These are phyloP conservation scores for Denticeps clupeoides DNA, from an alignment of 2,797 vertebrate species.

Conservation along the genomic window DNA sequence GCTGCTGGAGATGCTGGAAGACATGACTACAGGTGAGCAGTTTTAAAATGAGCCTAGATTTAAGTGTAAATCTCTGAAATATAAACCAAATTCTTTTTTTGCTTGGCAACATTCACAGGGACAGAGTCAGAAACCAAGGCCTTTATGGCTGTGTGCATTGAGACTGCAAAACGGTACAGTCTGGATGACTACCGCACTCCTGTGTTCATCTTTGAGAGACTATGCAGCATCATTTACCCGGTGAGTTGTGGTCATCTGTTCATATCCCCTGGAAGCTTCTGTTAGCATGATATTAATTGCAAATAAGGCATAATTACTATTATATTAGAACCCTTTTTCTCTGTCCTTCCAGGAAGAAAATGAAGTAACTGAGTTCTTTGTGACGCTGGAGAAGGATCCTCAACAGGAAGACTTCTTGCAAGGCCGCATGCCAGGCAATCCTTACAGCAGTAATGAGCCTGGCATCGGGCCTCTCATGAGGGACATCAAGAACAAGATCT, in stretches of 20 bases:
- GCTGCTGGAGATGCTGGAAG: constrained; percentile 97
- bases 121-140: constrained; percentile 98
- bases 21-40: constrained; percentile 91
- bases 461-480: constrained; percentile 95
- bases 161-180: constrained; percentile 95
- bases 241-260: constrained; percentile 53
- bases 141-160: constrained; percentile 98
- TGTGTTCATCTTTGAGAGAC: constrained; percentile 94
- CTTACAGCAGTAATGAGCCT: constrained; percentile 95
- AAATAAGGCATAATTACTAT: no score
- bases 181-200: constrained; percentile 96
- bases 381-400: constrained; percentile 95
- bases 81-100: no score
- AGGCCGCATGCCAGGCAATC: constrained; percentile 97
- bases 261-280: no score
- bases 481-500: constrained; percentile 99
- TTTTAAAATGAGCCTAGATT: no score
- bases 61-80: no score
- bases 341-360: constrained; percentile 79
- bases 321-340: background rate
- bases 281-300: no score
- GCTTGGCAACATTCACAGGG: constrained; percentile 52
- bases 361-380: constrained; percentile 97
- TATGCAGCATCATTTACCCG: constrained; percentile 98
- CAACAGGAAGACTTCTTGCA: constrained; percentile 98